Conservation (phyloP, 2,113 vertebrate species). For the Manacus vitellinus region DNA sequence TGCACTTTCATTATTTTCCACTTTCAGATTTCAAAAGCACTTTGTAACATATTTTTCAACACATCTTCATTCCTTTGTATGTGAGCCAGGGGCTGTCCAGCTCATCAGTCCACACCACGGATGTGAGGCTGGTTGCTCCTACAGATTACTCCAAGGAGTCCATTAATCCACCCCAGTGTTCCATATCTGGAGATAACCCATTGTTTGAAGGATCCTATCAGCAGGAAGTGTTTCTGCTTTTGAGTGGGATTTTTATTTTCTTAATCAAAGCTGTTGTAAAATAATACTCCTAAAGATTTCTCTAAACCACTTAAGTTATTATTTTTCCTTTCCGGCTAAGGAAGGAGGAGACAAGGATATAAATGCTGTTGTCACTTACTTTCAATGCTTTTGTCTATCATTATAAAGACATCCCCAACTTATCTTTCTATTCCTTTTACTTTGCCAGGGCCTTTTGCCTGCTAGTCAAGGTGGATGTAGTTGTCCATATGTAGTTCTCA, state of each 20-base stretch:
- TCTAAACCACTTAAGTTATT: background rate
- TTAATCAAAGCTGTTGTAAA: background rate
- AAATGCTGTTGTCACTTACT: background rate
- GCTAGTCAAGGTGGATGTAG: background rate
- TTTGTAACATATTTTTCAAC: background rate
- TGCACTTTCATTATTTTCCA: background rate
- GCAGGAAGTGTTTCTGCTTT: background rate
- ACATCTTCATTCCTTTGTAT: background rate
- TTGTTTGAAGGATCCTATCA: background rate
- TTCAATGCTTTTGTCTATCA: background rate
- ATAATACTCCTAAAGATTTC: background rate
- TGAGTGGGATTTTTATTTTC: background rate
- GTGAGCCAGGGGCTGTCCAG: background rate
- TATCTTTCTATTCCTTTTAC: background rate
- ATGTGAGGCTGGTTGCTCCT: background rate
- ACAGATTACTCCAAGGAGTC: background rate
- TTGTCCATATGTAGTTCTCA: background rate
- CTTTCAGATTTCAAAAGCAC: background rate
- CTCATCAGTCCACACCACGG: background rate
- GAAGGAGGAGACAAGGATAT: background rate
- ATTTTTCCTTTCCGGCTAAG: background rate
- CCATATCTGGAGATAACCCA: fast-evolving
- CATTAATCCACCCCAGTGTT: background rate
- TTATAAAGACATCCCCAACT: background rate
- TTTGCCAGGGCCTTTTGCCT: background rate